Base-by-base conservation (phyloP, 2,888 invertebrate genomes). In the Acanthoscelides obtectus region DNA sequence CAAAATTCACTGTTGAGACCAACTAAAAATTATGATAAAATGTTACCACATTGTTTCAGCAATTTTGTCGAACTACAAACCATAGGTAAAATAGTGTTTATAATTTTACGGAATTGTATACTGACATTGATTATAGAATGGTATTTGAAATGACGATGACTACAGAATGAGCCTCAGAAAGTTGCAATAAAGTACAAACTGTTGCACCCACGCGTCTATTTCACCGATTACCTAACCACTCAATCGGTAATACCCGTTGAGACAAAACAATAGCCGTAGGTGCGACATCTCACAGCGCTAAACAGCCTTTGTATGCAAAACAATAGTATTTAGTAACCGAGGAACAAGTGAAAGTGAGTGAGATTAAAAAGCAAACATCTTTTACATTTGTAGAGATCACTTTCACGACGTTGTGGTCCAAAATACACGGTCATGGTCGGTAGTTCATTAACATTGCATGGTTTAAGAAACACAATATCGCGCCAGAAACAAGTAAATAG, bases 401-500 rank as follows among this genome's bases (percentile, higher is more conserved):
- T 69, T 69, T 69, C 64, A 22, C 69, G 22, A 69, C 22, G 22
- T 72, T 64, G 70, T 70, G 45, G 65, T 70, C 66, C 63, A 72
- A 68, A 70, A 68, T 68, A 72, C 70, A 72, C 72, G 72, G 72
- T 72, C 72, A 72, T 71, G 72, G 72, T 66, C 72, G 25, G 66
- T 45, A 27, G 72, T 70, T 70, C 72, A 72, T 69, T 72, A 72
- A 71, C 72, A 72, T 69, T 22, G 45, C 45, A 45, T 17, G 45
- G 45, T 45, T 17, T 45, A 12, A 45, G 45, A 45, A 45, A 17
- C 45, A 45, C 45, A 45, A 12, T 45, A 45, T 45, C 3, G 45
- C 45, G 17, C 45, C 45, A 45, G 45, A 45, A 45, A 45, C 17
- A 45, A 17, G 45, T 45, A 45, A 45, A 45, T 45, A 45, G 12